Evolutionary conservation across 2,888 invertebrate genomes (phyloP).

Genomic region (Agonopterix alstromeriana): DNA sequence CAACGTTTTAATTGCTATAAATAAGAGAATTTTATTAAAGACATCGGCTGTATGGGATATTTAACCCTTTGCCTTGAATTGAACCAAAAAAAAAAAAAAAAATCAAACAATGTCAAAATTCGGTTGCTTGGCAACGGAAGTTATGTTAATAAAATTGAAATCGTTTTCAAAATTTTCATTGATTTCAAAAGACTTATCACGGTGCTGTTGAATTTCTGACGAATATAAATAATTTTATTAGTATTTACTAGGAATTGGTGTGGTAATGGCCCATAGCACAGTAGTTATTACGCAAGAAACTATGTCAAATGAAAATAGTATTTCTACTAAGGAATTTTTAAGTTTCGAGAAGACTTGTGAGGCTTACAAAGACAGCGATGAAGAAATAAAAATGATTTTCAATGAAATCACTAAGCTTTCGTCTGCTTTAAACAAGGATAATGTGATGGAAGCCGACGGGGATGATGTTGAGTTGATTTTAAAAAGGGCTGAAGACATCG

Average conservation of each 20-base stretch:
- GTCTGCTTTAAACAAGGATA: slow-evolving; percentile 33
- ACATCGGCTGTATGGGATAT: too few relatives aligned
- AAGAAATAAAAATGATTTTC: slow-evolving; percentile 82
- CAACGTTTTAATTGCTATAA: too few relatives aligned
- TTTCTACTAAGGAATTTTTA: slow-evolving; percentile 61
- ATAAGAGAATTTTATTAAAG: too few relatives aligned
- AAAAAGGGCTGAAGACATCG: slow-evolving; percentile 61
- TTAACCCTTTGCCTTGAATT: too few relatives aligned
- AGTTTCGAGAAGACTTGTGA: slow-evolving; percentile 60
- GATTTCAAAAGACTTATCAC: not conserved
- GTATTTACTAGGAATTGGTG: not conserved
- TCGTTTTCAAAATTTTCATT: not conserved
- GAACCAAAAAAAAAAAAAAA: too few relatives aligned
- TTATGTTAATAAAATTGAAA: slow-evolving; percentile 8
- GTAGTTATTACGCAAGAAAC: slow-evolving; percentile 27
- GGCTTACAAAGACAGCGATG: slow-evolving; percentile 63
- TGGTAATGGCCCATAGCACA: slow-evolving; percentile 36
- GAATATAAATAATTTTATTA: not conserved
- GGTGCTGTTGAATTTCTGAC: not conserved
- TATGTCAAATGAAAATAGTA: slow-evolving; percentile 54
- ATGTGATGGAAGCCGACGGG: slow-evolving; percentile 40
- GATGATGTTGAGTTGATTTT: slow-evolving; percentile 65
- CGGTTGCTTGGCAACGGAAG: slow-evolving; percentile 34
- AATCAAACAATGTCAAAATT: not conserved
- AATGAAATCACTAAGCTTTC: slow-evolving; percentile 81